Evolutionary conservation across 1,140 invertebrate genomes (phyloP).

Genomic region (Drosophila obscura): DNA sequence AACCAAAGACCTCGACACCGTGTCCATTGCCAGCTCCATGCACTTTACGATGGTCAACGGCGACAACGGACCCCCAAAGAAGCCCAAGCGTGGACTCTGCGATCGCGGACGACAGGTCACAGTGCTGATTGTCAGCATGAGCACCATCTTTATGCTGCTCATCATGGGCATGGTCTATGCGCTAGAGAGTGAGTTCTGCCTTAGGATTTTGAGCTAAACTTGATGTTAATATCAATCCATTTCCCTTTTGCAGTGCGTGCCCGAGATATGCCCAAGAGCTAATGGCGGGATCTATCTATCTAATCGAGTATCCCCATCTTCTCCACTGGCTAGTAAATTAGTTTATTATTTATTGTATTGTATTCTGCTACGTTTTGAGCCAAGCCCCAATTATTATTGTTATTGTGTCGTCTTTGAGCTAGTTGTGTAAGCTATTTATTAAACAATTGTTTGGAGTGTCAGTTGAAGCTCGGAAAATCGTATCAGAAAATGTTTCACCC

Average conservation of each 20-base stretch:
- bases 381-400: slow-evolving; percentile 59
- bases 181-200: slow-evolving; percentile 87
- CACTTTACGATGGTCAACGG: slow-evolving; percentile 94
- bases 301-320: slow-evolving; percentile 3
- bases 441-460: slow-evolving; percentile 47
- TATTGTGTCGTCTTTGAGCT: slow-evolving; percentile 57
- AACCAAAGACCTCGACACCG: slow-evolving; percentile 86
- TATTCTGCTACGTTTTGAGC: slow-evolving; percentile 36
- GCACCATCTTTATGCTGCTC: slow-evolving; percentile 90
- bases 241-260: slow-evolving; percentile 86
- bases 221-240: neutral
- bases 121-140: slow-evolving; percentile 91
- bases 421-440: slow-evolving; percentile 77
- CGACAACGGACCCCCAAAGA: slow-evolving; percentile 86
- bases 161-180: slow-evolving; percentile 90
- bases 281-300: slow-evolving; percentile 28
- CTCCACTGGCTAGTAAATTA: slow-evolving; percentile 58
- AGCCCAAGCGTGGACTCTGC: slow-evolving; percentile 85
- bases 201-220: neutral
- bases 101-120: slow-evolving; percentile 90
- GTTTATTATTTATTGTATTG: slow-evolving; percentile 75
- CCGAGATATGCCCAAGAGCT: slow-evolving; percentile 84
- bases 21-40: slow-evolving; percentile 92
- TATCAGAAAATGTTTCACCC: neutral
- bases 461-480: slow-evolving; percentile 45